Evolutionary conservation across 2,888 invertebrate species (phyloP).

Genomic region (Therioaphis trifolii): DNA sequence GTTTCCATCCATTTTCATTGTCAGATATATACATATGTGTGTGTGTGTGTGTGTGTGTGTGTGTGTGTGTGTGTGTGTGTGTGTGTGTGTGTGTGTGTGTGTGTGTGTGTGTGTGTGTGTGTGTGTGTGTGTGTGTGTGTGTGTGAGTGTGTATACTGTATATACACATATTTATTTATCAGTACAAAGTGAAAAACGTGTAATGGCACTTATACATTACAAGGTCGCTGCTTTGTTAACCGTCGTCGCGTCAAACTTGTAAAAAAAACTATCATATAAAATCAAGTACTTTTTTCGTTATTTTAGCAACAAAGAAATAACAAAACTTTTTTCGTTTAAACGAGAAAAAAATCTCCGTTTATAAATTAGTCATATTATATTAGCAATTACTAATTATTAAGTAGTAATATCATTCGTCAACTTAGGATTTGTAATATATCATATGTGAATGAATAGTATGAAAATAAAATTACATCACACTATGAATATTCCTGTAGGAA

Average conservation of each 20-base stretch:
- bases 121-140: too few species aligned
- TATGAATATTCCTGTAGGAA: neutral
- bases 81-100: too few species aligned
- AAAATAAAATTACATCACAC: constrained; percentile 12
- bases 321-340: neutral
- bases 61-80: too few species aligned
- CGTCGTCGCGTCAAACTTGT: neutral
- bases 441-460: neutral
- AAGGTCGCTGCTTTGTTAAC: constrained; percentile 32
- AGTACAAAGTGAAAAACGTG: constrained; percentile 29
- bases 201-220: constrained; percentile 29
- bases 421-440: neutral
- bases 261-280: constrained; percentile 3
- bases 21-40: constrained; percentile 1
- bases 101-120: too few species aligned
- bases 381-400: too few species aligned
- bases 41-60: too few species aligned
- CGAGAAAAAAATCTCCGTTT: neutral
- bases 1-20: constrained; percentile 25
- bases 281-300: neutral
- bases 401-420: too few species aligned
- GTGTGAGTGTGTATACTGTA: too few species aligned
- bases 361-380: too few species aligned
- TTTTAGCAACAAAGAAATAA: neutral
- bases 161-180: too few species aligned